Base-by-base conservation (phyloP, 2,797 vertebrate species). In the Helicolenus hilgendorfi region DNA sequence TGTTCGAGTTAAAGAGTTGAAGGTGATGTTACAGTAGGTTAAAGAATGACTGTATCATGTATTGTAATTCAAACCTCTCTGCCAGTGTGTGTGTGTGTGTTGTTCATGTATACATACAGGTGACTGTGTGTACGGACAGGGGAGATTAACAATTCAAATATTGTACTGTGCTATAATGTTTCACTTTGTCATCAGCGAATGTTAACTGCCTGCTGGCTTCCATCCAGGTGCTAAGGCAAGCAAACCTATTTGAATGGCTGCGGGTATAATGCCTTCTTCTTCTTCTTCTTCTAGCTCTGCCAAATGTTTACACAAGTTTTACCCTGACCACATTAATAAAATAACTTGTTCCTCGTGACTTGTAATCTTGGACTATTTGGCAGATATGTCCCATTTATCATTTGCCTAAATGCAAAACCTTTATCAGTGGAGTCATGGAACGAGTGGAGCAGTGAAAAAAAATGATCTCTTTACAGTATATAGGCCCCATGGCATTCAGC, bases 161-260 rank as follows among this genome's bases (percentile, higher is more conserved):
- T 87, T 95, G 92, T 77, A 64, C 87, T 41, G 82, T 69, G 80
- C 81, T 92, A 83, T 93, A 94, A 92, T 90, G 93, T 94, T 96
- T 95, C 90, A 94, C 75, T 94, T 94, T 92, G 92, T 95, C 94
- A 93, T 94, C 91, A 94, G 89, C 86, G 89, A 92, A 94, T 87
- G 89, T 91, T 89, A 92, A 91, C 93, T 83, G 92, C 88, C 91
- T 77, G 83, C 91, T 94, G 92, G 94, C 93, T 49, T 72, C 45
- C 27, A 78, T 94, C 92, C 92, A 94, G 92, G 60, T 88, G 87
- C 85, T 75, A 89, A 89, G 91, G 83, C 88, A 90, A 92, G 91
- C 93, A 89, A 87, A 87, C 79, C 84, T 38, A 22, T 91, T 72
- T 91, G 89, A 90, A 87, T 90, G 86, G 79, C 86, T 90, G 85